These are phyloP conservation scores for Arothron firmamentum DNA, from an alignment of 2,113 vertebrate genomes.

Conservation along the genomic window DNA sequence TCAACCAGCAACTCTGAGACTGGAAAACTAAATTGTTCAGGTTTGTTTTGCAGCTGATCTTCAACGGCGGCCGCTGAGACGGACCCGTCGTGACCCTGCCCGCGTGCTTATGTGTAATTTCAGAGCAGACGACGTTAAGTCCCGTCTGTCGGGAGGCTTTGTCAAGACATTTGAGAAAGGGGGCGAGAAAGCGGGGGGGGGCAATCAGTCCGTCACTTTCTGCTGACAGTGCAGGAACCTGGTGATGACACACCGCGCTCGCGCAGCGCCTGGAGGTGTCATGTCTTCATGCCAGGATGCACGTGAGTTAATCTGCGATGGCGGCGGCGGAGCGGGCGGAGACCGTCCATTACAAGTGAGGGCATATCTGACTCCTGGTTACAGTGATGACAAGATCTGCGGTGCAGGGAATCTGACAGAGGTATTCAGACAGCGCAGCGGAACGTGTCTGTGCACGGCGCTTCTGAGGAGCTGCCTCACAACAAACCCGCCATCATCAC, in stretches of 20 bases:
- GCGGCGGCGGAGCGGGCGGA: not conserved
- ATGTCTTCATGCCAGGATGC: slow-evolving; percentile 10
- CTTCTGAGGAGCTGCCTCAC: slow-evolving; percentile 26
- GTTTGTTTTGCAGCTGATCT: not conserved
- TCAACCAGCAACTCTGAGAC: not conserved
- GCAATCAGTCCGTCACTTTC: slow-evolving; percentile 36
- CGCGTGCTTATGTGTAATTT: slow-evolving; percentile 15
- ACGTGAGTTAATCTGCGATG: not conserved
- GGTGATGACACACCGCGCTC: slow-evolving; percentile 15
- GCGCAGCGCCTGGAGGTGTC: slow-evolving; percentile 19
- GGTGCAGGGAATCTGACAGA: slow-evolving; percentile 33
- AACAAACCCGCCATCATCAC: slow-evolving; percentile 15
- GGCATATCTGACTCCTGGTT: slow-evolving; percentile 55
- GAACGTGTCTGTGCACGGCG: slow-evolving; percentile 39
- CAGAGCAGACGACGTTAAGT: slow-evolving; percentile 18
- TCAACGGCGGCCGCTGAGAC: slow-evolving; percentile 9
- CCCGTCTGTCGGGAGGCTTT: slow-evolving; percentile 17
- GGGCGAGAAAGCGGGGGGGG: not conserved
- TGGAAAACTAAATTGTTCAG: not conserved
- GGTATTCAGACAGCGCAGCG: slow-evolving; percentile 35
- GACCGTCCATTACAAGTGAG: slow-evolving; percentile 36
- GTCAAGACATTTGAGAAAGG: slow-evolving; percentile 13
- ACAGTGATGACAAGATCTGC: slow-evolving; percentile 40
- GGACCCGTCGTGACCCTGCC: not conserved
- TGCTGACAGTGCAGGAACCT: slow-evolving; percentile 43